These are phyloP conservation scores for Sitta europaea DNA, from an alignment of 2,113 vertebrate genomes.

Conservation along the genomic window DNA sequence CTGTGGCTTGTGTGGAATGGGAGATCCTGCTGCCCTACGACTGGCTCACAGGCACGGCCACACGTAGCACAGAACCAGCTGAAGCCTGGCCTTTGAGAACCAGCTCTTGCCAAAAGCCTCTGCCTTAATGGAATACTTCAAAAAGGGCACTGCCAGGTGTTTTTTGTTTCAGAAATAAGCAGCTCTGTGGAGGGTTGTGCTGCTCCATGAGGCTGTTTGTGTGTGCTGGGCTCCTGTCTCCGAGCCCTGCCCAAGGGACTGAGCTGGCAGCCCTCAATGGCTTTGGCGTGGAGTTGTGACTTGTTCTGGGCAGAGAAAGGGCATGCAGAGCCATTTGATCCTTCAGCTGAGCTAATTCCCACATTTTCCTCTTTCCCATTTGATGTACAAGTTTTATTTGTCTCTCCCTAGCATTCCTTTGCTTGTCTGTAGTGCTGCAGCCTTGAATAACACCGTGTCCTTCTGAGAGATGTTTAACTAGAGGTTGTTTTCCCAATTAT, in stretches of 20 bases:
- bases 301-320: not conserved
- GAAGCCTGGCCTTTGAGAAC: not conserved
- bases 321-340: not conserved
- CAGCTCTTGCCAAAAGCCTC: not conserved
- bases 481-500: not conserved
- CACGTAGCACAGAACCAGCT: fast-evolving
- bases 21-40: not conserved
- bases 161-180: not conserved
- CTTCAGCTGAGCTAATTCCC: not conserved
- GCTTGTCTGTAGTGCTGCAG: not conserved
- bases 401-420: not conserved
- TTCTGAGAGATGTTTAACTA: not conserved
- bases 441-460: not conserved
- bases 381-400: not conserved
- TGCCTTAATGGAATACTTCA: not conserved
- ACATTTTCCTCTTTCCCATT: not conserved
- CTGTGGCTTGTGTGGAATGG: not conserved
- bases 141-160: not conserved
- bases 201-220: fast-evolving
- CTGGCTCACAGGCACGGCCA: fast-evolving
- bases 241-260: not conserved
- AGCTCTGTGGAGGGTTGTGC: not conserved
- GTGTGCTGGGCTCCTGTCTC: not conserved
- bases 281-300: not conserved
- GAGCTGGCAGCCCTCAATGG: not conserved